Evolutionary conservation across 1,140 invertebrate genomes (phyloP).

Genomic region (Oryzaephilus surinamensis): DNA sequence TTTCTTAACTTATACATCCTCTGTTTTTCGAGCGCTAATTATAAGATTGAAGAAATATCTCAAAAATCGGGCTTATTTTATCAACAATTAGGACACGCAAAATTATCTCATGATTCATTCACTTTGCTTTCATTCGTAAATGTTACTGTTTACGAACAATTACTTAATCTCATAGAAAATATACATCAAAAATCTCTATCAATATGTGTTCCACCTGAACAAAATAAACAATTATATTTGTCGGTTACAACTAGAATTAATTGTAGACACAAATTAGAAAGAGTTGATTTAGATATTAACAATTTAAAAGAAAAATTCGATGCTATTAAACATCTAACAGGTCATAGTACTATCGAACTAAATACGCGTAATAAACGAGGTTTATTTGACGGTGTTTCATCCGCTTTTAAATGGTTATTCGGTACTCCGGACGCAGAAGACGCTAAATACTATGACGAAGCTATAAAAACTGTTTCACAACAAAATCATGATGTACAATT

Average conservation of each 20-base stretch:
- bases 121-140: constrained; percentile 16
- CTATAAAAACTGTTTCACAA: constrained; percentile 14
- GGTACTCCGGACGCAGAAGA: constrained; percentile 25
- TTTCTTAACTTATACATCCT: constrained; percentile 3
- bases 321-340: too few species aligned
- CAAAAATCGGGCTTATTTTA: constrained; percentile 13
- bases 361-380: constrained; percentile 14
- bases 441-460: constrained; percentile 23
- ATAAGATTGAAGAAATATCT: constrained; percentile 3
- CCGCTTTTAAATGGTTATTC: constrained; percentile 29
- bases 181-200: too few species aligned
- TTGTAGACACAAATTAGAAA: too few species aligned
- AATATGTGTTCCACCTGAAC: too few species aligned
- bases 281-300: too few species aligned
- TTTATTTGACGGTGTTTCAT: constrained; percentile 25
- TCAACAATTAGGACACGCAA: constrained; percentile 11
- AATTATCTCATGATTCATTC: constrained; percentile 12
- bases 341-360: constrained; percentile 4
- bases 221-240: too few species aligned
- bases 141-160: too few species aligned
- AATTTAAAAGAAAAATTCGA: too few species aligned
- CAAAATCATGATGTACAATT: constrained; percentile 12
- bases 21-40: constrained; percentile 1
- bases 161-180: too few species aligned
- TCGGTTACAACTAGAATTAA: too few species aligned